Conservation (phyloP, 37 sponge, comb jelly and placozoan species). For the Hormiphora californensis region DNA sequence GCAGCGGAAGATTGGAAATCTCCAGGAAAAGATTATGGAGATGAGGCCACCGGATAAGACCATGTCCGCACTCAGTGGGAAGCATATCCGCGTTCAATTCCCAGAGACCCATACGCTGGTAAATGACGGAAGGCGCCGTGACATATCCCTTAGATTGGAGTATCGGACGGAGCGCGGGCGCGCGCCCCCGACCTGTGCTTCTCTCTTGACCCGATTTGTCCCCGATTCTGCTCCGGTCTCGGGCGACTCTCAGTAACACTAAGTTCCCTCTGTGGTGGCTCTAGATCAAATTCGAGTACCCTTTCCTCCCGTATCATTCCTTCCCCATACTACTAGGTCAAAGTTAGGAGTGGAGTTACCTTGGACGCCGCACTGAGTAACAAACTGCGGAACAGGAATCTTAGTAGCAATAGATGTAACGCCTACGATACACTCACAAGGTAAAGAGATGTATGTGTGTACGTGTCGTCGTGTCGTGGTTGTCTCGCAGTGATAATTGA, state of each 20-base stretch:
- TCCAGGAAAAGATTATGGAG: neutral
- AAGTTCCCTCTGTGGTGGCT: too few species aligned
- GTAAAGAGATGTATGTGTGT: too few species aligned
- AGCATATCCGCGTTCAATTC: neutral
- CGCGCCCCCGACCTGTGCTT: neutral
- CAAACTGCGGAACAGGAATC: neutral
- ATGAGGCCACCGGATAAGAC: neutral
- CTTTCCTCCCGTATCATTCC: too few species aligned
- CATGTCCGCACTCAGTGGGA: neutral
- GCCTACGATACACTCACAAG: conserved; percentile 12
- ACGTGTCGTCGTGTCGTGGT: too few species aligned
- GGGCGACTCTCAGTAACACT: too few species aligned
- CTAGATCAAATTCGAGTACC: too few species aligned
- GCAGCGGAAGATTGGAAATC: neutral
- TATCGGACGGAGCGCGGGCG: neutral
- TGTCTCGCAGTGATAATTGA: too few species aligned
- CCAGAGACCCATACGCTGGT: conserved; percentile 36
- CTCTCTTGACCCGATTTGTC: too few species aligned
- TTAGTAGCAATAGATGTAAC: neutral
- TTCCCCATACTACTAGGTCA: too few species aligned
- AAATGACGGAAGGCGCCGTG: neutral
- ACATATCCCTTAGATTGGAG: neutral
- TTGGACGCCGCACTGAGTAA: neutral
- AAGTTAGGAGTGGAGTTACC: conserved; percentile 40
- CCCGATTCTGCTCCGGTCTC: too few species aligned